These are phyloP conservation scores for Drosophila suzukii DNA, from an alignment of 1,140 invertebrate species.

Conservation along the genomic window DNA sequence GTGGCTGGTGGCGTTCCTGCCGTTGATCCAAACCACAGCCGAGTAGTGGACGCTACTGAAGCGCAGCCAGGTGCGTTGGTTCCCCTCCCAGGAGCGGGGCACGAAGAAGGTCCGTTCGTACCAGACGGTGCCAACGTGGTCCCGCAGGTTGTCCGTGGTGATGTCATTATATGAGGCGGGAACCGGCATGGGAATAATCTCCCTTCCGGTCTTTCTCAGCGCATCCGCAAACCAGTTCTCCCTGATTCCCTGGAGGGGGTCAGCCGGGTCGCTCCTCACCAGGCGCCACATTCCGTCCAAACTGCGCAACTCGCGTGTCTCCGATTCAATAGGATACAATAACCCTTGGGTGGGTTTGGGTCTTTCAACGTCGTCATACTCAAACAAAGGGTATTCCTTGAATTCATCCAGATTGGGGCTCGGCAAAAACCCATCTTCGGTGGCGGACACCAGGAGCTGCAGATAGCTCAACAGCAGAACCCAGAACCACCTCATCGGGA, in stretches of 20 bases:
- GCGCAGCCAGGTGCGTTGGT: constrained; percentile 91
- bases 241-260: constrained; percentile 89
- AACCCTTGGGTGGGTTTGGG: constrained; percentile 85
- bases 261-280: constrained; percentile 86
- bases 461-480: not conserved
- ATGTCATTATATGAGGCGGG: constrained; percentile 98
- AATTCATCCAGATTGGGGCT: not conserved
- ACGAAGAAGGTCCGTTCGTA: constrained; percentile 93
- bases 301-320: constrained; percentile 90
- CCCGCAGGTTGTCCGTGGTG: constrained; percentile 91
- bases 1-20: constrained; percentile 90
- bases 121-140: constrained; percentile 98
- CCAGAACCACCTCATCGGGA: constrained; percentile 1
- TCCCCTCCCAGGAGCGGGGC: constrained; percentile 88
- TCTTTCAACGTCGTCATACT: constrained; percentile 24
- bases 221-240: constrained; percentile 90
- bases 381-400: constrained; percentile 16
- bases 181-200: constrained; percentile 93
- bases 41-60: constrained; percentile 96
- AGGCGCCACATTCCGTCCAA: constrained; percentile 97
- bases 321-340: constrained; percentile 92
- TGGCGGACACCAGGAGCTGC: not conserved
- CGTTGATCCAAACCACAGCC: constrained; percentile 95
- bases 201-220: constrained; percentile 21
- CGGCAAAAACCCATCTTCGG: not conserved